Evolutionary conservation across 2,113 vertebrate genomes (phyloP).

Genomic region (Gallinago paraguaiae): DNA sequence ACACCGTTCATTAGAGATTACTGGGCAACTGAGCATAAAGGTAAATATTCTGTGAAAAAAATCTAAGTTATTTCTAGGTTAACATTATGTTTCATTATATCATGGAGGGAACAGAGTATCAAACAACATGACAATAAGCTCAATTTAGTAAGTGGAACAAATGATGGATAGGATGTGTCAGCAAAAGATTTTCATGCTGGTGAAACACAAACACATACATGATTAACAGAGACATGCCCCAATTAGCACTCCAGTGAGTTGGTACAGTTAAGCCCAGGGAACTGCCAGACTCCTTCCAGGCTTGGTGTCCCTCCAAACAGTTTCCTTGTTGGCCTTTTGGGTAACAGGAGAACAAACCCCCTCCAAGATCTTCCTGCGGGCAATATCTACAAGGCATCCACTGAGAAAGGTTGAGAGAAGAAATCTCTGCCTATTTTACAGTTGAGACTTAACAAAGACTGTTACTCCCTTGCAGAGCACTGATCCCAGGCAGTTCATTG

Average conservation of each 20-base stretch:
- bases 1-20: background rate
- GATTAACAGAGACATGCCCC: background rate
- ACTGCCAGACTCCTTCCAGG: background rate
- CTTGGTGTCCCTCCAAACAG: background rate
- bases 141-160: background rate
- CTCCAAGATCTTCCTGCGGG: background rate
- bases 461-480: background rate
- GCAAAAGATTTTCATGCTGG: background rate
- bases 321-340: background rate
- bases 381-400: background rate
- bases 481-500: background rate
- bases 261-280: background rate
- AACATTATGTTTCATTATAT: background rate
- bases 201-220: background rate
- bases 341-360: rapidly evolving
- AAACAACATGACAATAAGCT: background rate
- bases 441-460: background rate
- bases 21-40: background rate
- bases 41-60: background rate
- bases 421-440: background rate
- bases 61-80: background rate
- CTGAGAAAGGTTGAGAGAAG: background rate
- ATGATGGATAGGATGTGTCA: background rate
- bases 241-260: background rate
- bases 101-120: background rate